Conservation (phyloP, 2,888 invertebrate genomes). For the Oegoconia quadripuncta region DNA sequence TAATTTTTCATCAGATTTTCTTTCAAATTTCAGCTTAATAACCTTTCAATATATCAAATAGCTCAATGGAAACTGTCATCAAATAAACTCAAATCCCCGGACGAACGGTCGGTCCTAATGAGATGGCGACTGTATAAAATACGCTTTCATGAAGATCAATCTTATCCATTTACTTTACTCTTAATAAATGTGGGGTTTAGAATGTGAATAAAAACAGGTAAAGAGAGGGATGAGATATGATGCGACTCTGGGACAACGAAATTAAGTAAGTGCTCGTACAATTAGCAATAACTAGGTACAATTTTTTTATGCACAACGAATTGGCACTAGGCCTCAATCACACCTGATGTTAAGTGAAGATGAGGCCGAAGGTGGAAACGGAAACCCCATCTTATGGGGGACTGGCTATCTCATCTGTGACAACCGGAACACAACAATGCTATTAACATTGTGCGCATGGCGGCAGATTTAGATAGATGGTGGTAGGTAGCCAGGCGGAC, state of each 20-base stretch:
- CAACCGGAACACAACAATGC: too few species aligned
- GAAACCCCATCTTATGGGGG: too few species aligned
- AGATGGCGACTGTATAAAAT: slow-evolving; percentile 27
- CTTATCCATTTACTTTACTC: slow-evolving; percentile 22
- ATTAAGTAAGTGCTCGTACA: slow-evolving; percentile 26
- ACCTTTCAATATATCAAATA: slow-evolving; percentile 7
- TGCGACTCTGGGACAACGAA: slow-evolving; percentile 36
- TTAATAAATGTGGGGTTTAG: slow-evolving; percentile 20
- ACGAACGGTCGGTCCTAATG: slow-evolving; percentile 25
- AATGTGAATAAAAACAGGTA: slow-evolving; percentile 26
- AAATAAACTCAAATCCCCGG: slow-evolving; percentile 12
- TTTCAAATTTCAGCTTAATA: slow-evolving; percentile 15
- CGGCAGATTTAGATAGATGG: too few species aligned
- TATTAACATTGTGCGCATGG: too few species aligned
- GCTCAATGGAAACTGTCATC: slow-evolving; percentile 3
- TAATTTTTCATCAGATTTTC: too few species aligned
- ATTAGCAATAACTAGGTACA: slow-evolving; percentile 23
- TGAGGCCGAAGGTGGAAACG: too few species aligned
- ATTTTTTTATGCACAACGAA: too few species aligned
- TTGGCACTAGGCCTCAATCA: too few species aligned
- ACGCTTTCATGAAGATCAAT: slow-evolving; percentile 18
- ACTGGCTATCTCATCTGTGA: too few species aligned
- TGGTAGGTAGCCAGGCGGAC: too few species aligned
- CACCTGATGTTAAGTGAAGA: too few species aligned
- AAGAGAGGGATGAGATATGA: slow-evolving; percentile 41